Conservation (phyloP, 2,888 invertebrate genomes). For the Minunthozetes semirufus region DNA sequence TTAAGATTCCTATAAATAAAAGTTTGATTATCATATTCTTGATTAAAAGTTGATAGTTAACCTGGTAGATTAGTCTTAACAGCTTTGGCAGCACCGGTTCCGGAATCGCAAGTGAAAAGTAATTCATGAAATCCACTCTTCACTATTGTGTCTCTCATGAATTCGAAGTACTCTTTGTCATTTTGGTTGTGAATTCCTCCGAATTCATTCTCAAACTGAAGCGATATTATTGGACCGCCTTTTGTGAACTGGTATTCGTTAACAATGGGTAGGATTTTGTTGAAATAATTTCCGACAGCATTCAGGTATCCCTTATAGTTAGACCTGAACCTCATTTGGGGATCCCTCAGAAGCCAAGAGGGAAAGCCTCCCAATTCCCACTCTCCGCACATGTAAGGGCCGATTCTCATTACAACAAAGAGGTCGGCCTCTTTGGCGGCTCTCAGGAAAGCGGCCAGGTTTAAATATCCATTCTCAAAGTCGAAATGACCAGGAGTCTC, state of each 20-base stretch:
- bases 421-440: conserved; percentile 50
- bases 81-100: background rate
- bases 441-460: conserved; percentile 46
- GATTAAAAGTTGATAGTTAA: background rate
- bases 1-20: background rate
- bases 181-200: conserved; percentile 49
- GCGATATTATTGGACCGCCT: conserved; percentile 54
- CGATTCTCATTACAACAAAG: conserved; percentile 53
- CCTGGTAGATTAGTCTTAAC: background rate
- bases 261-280: conserved; percentile 49
- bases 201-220: conserved; percentile 55
- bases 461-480: conserved; percentile 45
- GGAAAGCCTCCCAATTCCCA: conserved; percentile 53
- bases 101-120: conserved; percentile 53
- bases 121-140: conserved; percentile 51
- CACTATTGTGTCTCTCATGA: conserved; percentile 48
- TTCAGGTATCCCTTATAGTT: conserved; percentile 49
- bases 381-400: conserved; percentile 56
- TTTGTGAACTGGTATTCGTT: conserved; percentile 50
- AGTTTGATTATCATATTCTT: too few species aligned
- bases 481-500: conserved; percentile 48
- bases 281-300: conserved; percentile 50
- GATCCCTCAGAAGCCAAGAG: conserved; percentile 54
- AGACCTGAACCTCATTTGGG: conserved; percentile 53
- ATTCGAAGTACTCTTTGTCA: conserved; percentile 48